Evolutionary conservation across 53 echinoderm and acorn worm genomes (phyloP).

Genomic region (Echinarachnius parma): DNA sequence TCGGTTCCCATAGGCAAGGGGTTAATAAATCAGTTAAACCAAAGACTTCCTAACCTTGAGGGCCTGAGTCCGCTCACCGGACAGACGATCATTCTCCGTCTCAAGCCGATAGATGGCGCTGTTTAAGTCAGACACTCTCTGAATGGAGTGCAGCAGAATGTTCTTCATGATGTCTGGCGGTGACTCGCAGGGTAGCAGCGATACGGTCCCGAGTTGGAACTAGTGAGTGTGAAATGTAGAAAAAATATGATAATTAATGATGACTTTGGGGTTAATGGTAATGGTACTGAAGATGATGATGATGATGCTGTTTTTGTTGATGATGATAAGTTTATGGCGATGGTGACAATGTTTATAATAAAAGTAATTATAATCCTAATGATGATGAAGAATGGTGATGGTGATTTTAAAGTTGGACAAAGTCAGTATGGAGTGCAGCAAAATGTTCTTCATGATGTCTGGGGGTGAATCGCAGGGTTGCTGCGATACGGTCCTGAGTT

Average conservation of each 20-base stretch:
- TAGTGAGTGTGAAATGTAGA: no score
- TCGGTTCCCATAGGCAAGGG: no score
- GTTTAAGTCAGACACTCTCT: conserved; percentile 41
- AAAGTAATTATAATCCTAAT: no score
- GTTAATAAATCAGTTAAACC: no score
- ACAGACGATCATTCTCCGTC: conserved; percentile 64
- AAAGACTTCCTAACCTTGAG: conserved; percentile 51
- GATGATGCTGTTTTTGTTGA: no score
- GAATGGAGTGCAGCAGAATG: conserved; percentile 58
- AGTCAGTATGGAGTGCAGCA: conserved; percentile 58
- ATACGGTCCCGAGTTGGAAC: conserved; percentile 66
- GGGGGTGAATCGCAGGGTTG: conserved; percentile 38
- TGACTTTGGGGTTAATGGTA: no score
- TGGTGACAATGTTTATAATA: no score
- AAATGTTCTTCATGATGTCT: conserved; percentile 52
- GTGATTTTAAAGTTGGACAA: conserved; percentile 40
- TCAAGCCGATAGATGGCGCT: conserved; percentile 58
- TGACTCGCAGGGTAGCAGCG: conserved; percentile 41
- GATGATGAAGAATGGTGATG: no score
- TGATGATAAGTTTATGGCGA: no score
- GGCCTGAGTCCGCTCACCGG: conserved; percentile 66
- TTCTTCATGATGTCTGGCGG: conserved; percentile 50
- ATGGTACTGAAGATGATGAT: no score
- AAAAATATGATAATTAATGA: no score
- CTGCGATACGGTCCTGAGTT: conserved; percentile 53